Evolutionary conservation across 30 jellyfish, hydroid and myxozoan genomes (phyloP), one percentile per base, ranked within the genome.

Genomic region (Chironex yamaguchii): DNA sequence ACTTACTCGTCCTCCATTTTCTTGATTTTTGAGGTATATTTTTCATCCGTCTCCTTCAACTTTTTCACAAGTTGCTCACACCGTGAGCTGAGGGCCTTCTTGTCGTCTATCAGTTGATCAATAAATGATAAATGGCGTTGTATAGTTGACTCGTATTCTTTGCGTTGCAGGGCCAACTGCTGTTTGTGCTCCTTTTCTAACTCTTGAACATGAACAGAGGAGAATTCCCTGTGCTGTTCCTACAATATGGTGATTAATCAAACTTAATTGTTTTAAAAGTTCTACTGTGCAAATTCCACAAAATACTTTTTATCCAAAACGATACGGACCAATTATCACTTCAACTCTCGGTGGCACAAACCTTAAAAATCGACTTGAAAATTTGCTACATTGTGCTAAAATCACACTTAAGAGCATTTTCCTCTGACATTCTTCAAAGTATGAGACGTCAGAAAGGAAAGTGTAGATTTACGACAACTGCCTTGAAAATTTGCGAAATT

Each of bases 61-160:
- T 93, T 93, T 52, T 70, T 65, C 2, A 93, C 98, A 2, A 93
- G 62, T 14, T 87, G 97, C 66, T 93, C 98, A 78, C 98, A 93
- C 17, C 98, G 85, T 36, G 88, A 90, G 29, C 97, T 93, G 52
- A 93, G 92, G 6, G 88, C 98, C 49, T 93, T 93, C 81, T 93
- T 93, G 67, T 93, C 98, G 69, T 93, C 98, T 30, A 93, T 93
- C 66, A 93, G 65, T 53, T 93, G 98, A 53, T 93, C 98, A 28
- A 93, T 93, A 42, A 93, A 93, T 0, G 98, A 93, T 51, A 93
- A 74, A 88, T 93, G 98, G 26, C 98, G 90, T 70, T 93, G 97
- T 13, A 93, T 93, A 2, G 98, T 93, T 6, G 86, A 85, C 78
- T 93, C 98, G 90, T 93, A 93, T 34, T 93, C 98, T 49, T 87